Base-by-base conservation (phyloP, 1,140 invertebrate species). In the Probaryconus sp. region DNA sequence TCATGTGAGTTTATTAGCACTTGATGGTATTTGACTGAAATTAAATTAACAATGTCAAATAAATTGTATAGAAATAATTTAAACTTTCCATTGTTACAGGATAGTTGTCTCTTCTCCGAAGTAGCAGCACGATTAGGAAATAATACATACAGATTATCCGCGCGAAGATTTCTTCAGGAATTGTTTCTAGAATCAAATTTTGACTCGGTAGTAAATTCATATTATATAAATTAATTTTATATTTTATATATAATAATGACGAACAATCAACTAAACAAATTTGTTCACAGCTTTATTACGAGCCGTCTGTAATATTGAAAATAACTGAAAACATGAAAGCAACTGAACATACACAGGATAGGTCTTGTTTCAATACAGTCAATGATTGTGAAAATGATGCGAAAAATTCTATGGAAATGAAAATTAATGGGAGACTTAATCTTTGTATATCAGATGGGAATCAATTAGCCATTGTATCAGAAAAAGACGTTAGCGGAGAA, bases 41-140 rank as follows among this genome's bases (percentile, higher is more conserved):
- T n/a, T n/a, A n/a, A n/a, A 3, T 14, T 14, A 28, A 38, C 47
- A 5, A 38, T 5, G 7, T 60, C 31, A n/a, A 55, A 50, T 53
- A n/a, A n/a, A n/a, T n/a, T n/a, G n/a, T n/a, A n/a, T n/a, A n/a
- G n/a, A 45, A n/a, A n/a, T n/a, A n/a, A n/a, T n/a, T n/a, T n/a
- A n/a, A n/a, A n/a, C n/a, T n/a, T n/a, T n/a, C n/a, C n/a, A 71
- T 88, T 92, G 55, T 97, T 96, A 82, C 91, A 96, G 85, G 96
- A 97, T 80, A 87, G 95, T 56, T 98, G 97, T 85, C 90, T 98
- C 3, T 99, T 97, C 86, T 97, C 95, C 1, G 97, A 98, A 85
- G 92, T 98, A 3, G 94, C 94, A 81, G 91, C 91, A 58, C 88
- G 95, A 40, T 85, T 98, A 24, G 91, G 93, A 0, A 90, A 90